A percentile compares a stretch with the other conserved stretches of the same genome.
Evolutionary conservation across 2,113 vertebrate genomes (phyloP).

Genomic region (Cryptotis parvus): DNA sequence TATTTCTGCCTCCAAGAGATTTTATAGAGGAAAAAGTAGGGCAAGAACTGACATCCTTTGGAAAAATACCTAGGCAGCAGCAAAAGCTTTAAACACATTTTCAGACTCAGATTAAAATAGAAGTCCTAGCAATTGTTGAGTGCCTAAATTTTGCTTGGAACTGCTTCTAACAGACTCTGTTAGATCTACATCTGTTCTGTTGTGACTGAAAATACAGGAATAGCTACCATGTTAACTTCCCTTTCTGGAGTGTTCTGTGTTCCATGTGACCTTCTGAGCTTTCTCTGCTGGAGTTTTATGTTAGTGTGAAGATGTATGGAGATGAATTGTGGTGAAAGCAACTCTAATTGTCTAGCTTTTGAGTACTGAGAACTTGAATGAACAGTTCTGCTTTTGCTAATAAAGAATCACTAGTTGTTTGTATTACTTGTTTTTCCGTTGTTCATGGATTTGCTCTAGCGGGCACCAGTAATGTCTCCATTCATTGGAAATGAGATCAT

Average conservation of each 20-base stretch:
- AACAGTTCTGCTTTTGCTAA: background rate
- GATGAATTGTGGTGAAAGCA: background rate
- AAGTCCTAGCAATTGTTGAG: conserved; percentile 70
- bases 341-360: background rate
- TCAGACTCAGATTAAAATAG: conserved; percentile 76
- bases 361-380: background rate
- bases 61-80: conserved; percentile 62
- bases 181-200: conserved; percentile 66
- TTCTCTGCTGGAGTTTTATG: background rate
- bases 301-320: background rate
- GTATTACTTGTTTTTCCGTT: no score
- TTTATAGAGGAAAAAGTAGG: conserved; percentile 66
- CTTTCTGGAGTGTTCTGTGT: background rate
- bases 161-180: conserved; percentile 64
- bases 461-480: no score
- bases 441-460: no score
- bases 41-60: conserved; percentile 41
- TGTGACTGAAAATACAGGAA: conserved; percentile 57
- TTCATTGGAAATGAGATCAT: no score
- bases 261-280: conserved; percentile 27
- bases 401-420: background rate
- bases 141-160: conserved; percentile 61
- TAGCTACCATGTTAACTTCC: conserved; percentile 20
- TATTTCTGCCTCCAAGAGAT: conserved; percentile 31
- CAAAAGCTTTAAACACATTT: conserved; percentile 63